phyloP scores from a whole-genome alignment of 2,797 vertebrate species.

The Eulemur coronatus region DNA sequence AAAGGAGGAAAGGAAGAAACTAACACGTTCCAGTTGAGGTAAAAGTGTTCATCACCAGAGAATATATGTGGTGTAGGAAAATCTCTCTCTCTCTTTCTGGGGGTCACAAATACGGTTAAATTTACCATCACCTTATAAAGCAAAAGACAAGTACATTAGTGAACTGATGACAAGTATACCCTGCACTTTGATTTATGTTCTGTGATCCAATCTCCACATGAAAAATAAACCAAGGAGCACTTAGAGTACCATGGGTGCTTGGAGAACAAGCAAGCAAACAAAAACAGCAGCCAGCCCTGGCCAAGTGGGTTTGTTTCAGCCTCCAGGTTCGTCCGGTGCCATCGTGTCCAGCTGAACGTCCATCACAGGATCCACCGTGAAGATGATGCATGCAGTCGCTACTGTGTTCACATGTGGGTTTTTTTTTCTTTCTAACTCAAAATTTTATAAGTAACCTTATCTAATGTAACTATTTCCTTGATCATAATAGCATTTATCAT shows the following conservation, averaged over 20 bases:
- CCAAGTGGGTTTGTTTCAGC: background rate
- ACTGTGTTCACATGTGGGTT: background rate
- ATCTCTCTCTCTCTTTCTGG: background rate
- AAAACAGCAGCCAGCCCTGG: background rate
- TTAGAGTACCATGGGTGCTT: background rate
- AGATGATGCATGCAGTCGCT: background rate
- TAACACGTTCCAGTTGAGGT: background rate
- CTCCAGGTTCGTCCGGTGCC: background rate
- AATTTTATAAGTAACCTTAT: slow-evolving; percentile 6
- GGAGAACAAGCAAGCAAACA: background rate
- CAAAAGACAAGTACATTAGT: slow-evolving; percentile 25
- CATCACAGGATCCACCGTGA: background rate
- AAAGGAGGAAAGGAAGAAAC: background rate
- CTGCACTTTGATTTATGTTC: background rate
- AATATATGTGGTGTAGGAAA: background rate
- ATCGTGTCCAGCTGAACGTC: background rate
- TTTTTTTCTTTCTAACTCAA: background rate
- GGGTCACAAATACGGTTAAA: slow-evolving; percentile 10
- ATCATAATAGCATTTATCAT: slow-evolving; percentile 25
- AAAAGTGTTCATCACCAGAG: slow-evolving; percentile 15
- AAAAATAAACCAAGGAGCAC: slow-evolving; percentile 30
- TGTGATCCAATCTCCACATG: background rate
- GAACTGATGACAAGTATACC: background rate
- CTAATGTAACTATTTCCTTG: background rate
- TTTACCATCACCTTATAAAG: slow-evolving; percentile 22